phyloP scores from a whole-genome alignment of 2,888 invertebrate species.

The Aplocera efformata region DNA sequence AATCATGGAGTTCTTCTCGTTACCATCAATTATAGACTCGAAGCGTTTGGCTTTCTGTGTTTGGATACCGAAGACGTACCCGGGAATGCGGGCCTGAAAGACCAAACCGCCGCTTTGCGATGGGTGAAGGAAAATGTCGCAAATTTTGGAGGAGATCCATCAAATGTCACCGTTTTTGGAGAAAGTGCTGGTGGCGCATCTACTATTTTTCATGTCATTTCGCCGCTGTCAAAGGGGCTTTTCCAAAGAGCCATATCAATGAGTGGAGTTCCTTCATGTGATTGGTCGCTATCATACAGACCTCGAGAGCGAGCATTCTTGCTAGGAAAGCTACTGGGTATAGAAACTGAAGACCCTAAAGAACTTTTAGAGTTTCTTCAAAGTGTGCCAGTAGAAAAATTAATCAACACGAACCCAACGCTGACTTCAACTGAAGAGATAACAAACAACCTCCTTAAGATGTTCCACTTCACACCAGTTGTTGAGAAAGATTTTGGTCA shows the following conservation, averaged over 20 bases:
- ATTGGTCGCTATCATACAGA: slow-evolving; percentile 39
- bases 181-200: slow-evolving; percentile 51
- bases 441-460: slow-evolving; percentile 17
- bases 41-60: slow-evolving; percentile 77
- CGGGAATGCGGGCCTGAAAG: slow-evolving; percentile 80
- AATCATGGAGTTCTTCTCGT: slow-evolving; percentile 75
- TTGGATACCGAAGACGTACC: slow-evolving; percentile 74
- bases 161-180: slow-evolving; percentile 48
- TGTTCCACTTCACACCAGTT: slow-evolving; percentile 34
- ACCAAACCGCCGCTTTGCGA: slow-evolving; percentile 45
- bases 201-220: slow-evolving; percentile 38
- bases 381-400: slow-evolving; percentile 32
- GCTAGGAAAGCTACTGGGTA: slow-evolving; percentile 43
- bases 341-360: slow-evolving; percentile 37
- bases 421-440: slow-evolving; percentile 22
- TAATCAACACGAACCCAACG: slow-evolving; percentile 32
- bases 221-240: slow-evolving; percentile 52
- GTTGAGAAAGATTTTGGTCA: slow-evolving; percentile 37
- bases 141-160: slow-evolving; percentile 45
- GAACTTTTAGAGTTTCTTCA: slow-evolving; percentile 44
- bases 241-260: slow-evolving; percentile 49
- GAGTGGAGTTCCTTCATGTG: slow-evolving; percentile 48
- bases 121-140: slow-evolving; percentile 48
- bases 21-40: slow-evolving; percentile 78
- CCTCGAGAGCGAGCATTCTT: slow-evolving; percentile 37